phyloP scores from a whole-genome alignment of 2,113 vertebrate genomes.

The Coptodon rendalli region DNA sequence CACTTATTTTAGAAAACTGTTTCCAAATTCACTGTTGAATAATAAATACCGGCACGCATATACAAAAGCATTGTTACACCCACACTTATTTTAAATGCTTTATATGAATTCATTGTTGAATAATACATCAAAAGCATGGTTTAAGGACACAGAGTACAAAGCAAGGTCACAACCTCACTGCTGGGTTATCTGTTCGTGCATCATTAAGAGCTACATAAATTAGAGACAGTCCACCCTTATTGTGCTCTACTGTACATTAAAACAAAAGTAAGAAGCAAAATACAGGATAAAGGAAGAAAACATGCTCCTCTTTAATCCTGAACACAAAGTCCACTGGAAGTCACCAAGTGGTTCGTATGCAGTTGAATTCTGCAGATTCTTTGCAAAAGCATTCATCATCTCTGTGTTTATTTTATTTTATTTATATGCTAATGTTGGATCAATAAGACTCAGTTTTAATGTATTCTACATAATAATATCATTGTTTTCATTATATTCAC shows the following conservation, averaged over 20 bases:
- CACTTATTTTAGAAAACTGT: neutral
- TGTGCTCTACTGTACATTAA: neutral
- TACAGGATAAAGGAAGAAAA: neutral
- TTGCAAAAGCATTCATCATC: neutral
- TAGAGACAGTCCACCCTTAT: neutral
- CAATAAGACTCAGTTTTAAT: neutral
- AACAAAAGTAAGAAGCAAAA: neutral
- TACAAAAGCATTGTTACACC: neutral
- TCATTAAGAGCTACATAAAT: neutral
- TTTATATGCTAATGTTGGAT: neutral
- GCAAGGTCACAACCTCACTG: neutral
- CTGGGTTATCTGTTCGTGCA: neutral
- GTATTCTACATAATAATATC: neutral
- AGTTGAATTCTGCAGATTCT: neutral
- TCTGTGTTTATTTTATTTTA: neutral
- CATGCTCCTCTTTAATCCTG: neutral
- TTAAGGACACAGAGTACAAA: neutral
- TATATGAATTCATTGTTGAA: neutral
- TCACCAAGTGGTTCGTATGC: neutral
- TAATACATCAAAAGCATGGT: constrained; percentile 14
- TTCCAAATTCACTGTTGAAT: neutral
- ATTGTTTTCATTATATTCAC: neutral
- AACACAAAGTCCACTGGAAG: neutral
- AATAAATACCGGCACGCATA: neutral
- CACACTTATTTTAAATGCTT: neutral